Conservation (phyloP, 2,113 vertebrate species). For the Barnardius zonarius region DNA sequence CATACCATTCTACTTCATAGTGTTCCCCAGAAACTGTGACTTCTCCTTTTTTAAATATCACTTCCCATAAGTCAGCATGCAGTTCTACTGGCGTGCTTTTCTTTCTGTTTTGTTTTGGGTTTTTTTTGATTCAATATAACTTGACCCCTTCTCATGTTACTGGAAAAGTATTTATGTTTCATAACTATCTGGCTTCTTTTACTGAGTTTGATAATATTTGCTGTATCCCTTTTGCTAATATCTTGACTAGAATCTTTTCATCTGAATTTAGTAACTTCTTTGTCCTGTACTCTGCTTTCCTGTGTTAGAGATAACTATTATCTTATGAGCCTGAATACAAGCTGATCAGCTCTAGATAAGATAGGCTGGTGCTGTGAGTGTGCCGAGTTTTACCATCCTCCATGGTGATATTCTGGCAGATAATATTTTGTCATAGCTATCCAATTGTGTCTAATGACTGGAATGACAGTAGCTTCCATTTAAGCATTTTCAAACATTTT, state of each 20-base stretch:
- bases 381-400: neutral
- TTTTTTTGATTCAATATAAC: neutral
- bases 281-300: neutral
- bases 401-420: neutral
- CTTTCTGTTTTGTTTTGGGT: neutral
- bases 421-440: neutral
- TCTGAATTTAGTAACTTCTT: slow-evolving; percentile 11
- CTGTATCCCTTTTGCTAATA: neutral
- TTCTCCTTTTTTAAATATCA: neutral
- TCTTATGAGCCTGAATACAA: neutral
- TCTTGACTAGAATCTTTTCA: neutral
- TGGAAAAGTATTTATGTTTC: slow-evolving; percentile 12
- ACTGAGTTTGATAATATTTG: neutral
- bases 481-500: neutral
- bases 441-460: neutral
- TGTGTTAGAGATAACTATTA: neutral
- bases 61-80: neutral
- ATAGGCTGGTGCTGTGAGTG: neutral
- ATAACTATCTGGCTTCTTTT: neutral
- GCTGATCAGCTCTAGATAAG: neutral
- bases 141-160: neutral
- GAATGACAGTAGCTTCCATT: neutral
- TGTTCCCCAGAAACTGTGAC: neutral
- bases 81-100: neutral
- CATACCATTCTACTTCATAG: neutral